Percentiles rank a stretch among this genome's conserved stretches.
Conservation (phyloP, 1,140 invertebrate genomes). For the Holcopasites calliopsidis region DNA sequence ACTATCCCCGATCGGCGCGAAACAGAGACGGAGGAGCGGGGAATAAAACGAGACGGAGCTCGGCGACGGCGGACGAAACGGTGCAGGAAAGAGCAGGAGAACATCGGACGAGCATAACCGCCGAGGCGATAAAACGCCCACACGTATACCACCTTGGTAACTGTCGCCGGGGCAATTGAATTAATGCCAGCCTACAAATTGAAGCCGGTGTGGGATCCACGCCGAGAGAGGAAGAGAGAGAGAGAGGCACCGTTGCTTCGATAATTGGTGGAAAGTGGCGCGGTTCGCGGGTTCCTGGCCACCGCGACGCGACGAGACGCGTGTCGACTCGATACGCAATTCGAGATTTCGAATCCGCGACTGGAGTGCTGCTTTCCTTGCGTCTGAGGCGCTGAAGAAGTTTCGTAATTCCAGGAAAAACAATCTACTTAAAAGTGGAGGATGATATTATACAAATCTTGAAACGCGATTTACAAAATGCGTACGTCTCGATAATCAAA, state of each 20-base stretch:
- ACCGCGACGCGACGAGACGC: not conserved
- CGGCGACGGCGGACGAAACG: not conserved
- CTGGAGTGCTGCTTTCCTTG: not conserved
- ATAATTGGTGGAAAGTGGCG: constrained; percentile 75
- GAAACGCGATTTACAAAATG: too few species aligned
- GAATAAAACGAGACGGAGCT: not conserved
- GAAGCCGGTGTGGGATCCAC: constrained; percentile 70
- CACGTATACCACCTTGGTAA: constrained; percentile 64
- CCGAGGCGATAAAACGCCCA: constrained; percentile 64
- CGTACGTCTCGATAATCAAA: too few species aligned
- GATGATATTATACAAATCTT: too few species aligned
- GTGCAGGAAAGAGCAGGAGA: constrained; percentile 15
- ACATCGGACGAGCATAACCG: constrained; percentile 56
- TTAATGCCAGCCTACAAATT: constrained; percentile 78
- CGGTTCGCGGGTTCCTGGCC: constrained; percentile 32
- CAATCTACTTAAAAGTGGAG: too few species aligned
- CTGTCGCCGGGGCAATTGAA: constrained; percentile 73
- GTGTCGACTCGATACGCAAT: constrained; percentile 11
- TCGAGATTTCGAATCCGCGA: not conserved
- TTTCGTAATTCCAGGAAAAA: too few species aligned
- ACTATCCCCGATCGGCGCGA: constrained; percentile 31
- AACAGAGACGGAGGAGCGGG: not conserved
- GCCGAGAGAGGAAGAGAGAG: too few species aligned
- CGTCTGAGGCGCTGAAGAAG: rapidly evolving
- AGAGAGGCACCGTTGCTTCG: constrained; percentile 65